Base-by-base conservation (phyloP, 1,140 invertebrate genomes). In the Sinella curviseta region DNA sequence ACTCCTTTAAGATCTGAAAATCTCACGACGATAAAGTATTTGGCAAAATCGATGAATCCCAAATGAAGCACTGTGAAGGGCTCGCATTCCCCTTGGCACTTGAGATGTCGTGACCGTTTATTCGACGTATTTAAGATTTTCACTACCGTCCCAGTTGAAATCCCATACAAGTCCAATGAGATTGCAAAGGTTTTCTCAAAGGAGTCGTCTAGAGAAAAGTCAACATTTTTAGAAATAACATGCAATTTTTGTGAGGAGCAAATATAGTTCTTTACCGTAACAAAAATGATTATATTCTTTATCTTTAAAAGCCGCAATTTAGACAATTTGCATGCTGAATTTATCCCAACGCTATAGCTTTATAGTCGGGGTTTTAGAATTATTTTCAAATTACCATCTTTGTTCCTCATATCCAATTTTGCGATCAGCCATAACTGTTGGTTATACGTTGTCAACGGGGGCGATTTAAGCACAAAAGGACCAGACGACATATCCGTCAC, bases 351-450 rank as follows among this genome's bases (percentile, higher is more conserved):
- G n/a, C n/a, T n/a, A n/a, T n/a, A n/a, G n/a, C n/a, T n/a, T n/a
- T n/a, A n/a, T n/a, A n/a, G n/a, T n/a, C n/a, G n/a, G n/a, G 57
- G 14, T 76, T 65, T 82, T 36, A 8, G 30, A 28, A 16, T 74
- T 16, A 74, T 28, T 28, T 8, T 31, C 8, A 8, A 84, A 85
- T 86, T 89, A 96, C 95, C 94, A 87, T 96, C 94, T 78, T 90
- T 92, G 88, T 95, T 95, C 77, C 93, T 91, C 3, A 94, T 96
- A 20, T 92, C 88, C 83, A 97, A 89, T 86, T 94, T 93, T 36
- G 94, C 94, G 74, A 95, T 93, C 0, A 99, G 88, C 96, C 97
- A 98, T 74, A 99, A 86, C 86, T 98, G 95, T 86, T 98, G 96
- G 78, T 93, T 92, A 83, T 97, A 97, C 0, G 95, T 94, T 4